Conservation (phyloP, 2,888 invertebrate genomes). For the Ormyrus thymus region DNA sequence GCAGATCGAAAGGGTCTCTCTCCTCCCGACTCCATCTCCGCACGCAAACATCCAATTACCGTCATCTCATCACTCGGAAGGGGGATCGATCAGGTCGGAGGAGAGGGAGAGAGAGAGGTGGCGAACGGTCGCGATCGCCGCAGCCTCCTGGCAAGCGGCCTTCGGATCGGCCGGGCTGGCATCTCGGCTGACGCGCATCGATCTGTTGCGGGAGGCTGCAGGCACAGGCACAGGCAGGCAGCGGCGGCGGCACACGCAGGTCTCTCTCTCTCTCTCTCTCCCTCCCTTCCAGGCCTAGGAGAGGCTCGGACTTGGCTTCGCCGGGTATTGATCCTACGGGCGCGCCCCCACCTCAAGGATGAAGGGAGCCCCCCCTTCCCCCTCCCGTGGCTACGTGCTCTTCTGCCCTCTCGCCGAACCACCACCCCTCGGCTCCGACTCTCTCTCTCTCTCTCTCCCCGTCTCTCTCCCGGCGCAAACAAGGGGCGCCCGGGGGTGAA, state of each 20-base stretch:
- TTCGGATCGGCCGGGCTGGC: background rate
- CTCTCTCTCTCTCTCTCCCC: constrained; percentile 10
- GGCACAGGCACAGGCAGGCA: too few species aligned
- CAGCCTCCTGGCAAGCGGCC: background rate
- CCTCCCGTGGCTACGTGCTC: constrained; percentile 43
- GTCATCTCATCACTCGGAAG: too few species aligned
- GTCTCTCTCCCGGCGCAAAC: background rate
- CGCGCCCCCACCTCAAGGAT: constrained; percentile 67
- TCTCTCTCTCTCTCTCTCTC: constrained; percentile 17
- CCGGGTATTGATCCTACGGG: constrained; percentile 46
- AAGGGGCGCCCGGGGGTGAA: constrained; percentile 60
- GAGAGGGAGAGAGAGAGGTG: background rate
- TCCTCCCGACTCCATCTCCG: background rate
- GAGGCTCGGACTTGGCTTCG: constrained; percentile 31
- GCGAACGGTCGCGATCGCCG: background rate
- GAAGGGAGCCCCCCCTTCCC: constrained; percentile 60
- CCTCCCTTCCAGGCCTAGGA: constrained; percentile 2
- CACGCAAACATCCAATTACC: background rate
- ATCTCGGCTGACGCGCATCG: too few species aligned
- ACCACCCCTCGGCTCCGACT: background rate
- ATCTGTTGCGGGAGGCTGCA: too few species aligned
- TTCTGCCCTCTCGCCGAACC: constrained; percentile 47
- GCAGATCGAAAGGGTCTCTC: too few species aligned
- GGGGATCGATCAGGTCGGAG: background rate
- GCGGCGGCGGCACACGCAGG: too few species aligned